Conservation (phyloP, 1,140 invertebrate species). For the Heliconius hermathena region DNA sequence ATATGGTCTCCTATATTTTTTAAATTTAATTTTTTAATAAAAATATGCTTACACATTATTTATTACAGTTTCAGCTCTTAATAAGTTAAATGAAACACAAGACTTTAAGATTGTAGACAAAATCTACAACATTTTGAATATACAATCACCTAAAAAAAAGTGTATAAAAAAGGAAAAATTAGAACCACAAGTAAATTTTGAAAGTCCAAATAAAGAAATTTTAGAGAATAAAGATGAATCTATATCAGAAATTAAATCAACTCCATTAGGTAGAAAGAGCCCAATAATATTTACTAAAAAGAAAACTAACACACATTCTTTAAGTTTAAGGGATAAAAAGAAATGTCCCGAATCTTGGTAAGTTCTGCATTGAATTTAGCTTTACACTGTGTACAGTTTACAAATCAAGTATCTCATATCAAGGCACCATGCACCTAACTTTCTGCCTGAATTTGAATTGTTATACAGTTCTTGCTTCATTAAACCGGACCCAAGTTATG, state of each 20-base stretch:
- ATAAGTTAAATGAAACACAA: slow-evolving; percentile 61
- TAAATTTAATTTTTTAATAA: not conserved
- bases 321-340: slow-evolving; percentile 62
- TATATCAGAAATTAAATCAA: slow-evolving; percentile 62
- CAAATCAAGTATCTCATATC: no score
- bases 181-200: not conserved
- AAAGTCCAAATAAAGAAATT: slow-evolving; percentile 45
- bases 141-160: slow-evolving; percentile 25
- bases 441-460: no score
- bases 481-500: no score
- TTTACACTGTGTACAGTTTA: no score
- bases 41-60: slow-evolving; percentile 15
- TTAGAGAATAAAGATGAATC: slow-evolving; percentile 50
- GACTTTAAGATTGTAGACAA: slow-evolving; percentile 55
- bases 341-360: slow-evolving; percentile 54
- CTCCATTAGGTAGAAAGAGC: slow-evolving; percentile 61
- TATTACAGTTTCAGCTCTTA: slow-evolving; percentile 59
- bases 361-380: not conserved
- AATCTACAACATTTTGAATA: slow-evolving; percentile 30
- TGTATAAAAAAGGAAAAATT: slow-evolving; percentile 8
- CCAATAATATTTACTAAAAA: slow-evolving; percentile 68
- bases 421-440: no score
- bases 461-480: no score
- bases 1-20: no score
- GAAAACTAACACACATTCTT: slow-evolving; percentile 30